phyloP scores from a whole-genome alignment of 2,888 invertebrate species.

The Boloria selene region DNA sequence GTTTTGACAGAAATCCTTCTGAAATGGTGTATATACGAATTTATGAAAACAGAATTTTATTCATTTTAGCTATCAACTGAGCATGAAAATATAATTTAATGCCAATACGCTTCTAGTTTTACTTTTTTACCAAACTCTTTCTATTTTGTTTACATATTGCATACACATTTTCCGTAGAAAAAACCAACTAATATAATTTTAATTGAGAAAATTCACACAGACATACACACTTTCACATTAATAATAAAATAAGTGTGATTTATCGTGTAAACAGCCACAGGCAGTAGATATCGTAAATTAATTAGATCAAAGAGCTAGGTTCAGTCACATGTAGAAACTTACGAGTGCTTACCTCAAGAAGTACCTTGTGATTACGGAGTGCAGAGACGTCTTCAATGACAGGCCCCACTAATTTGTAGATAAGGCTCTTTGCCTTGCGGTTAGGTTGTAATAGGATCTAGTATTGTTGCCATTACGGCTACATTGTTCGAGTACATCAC shows the following conservation, averaged over 20 bases:
- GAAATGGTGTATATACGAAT: conserved; percentile 37
- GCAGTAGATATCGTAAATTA: background rate
- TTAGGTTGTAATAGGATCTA: conserved; percentile 38
- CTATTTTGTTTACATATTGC: no score
- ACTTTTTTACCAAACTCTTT: no score
- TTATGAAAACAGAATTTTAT: conserved; percentile 30
- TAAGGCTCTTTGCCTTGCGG: conserved; percentile 42
- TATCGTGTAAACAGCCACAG: no score
- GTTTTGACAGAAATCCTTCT: conserved; percentile 46
- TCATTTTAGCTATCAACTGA: conserved; percentile 14
- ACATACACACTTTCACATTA: no score
- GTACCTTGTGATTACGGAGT: conserved; percentile 39
- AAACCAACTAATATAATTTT: no score
- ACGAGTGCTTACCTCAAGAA: conserved; percentile 35
- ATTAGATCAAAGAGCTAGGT: conserved; percentile 28
- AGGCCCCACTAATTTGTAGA: conserved; percentile 42
- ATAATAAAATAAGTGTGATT: no score
- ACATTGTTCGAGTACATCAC: conserved; percentile 27
- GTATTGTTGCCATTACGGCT: conserved; percentile 32
- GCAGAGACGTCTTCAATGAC: conserved; percentile 37
- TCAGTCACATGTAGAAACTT: conserved; percentile 29
- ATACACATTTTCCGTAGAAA: no score
- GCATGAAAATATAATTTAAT: no score
- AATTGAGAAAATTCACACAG: no score
- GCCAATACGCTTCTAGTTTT: no score